Percentiles rank a stretch among this genome's conserved stretches.
phyloP scores from a whole-genome alignment of 2,888 invertebrate genomes.

The Mythimna albipuncta region DNA sequence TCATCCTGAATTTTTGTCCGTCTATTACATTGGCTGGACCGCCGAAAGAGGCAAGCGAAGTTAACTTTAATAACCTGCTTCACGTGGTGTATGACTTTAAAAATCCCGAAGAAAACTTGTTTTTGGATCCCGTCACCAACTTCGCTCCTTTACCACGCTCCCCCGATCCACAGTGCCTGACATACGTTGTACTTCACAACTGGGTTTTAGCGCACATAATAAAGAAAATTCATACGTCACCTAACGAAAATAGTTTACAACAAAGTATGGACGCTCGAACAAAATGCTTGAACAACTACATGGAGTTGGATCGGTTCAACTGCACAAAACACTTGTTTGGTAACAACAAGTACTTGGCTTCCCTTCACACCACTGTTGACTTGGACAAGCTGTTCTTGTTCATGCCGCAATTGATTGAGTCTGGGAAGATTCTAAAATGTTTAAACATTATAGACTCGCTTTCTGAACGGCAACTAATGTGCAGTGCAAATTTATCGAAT shows the following conservation, averaged over 20 bases:
- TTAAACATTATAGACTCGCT: conserved; percentile 90
- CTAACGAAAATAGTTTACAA: conserved; percentile 85
- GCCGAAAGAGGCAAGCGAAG: conserved; percentile 81
- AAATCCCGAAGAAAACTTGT: conserved; percentile 86
- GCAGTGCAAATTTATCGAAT: conserved; percentile 88
- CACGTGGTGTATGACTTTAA: conserved; percentile 85
- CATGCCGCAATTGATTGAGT: conserved; percentile 84
- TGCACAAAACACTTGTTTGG: conserved; percentile 89
- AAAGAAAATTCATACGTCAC: conserved; percentile 91
- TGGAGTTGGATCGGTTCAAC: conserved; percentile 90
- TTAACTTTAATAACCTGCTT: conserved; percentile 81
- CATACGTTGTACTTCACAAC: conserved; percentile 92
- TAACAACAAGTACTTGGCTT: conserved; percentile 91
- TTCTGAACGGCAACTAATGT: conserved; percentile 89
- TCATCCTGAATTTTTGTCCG: conserved; percentile 94
- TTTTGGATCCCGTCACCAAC: conserved; percentile 84
- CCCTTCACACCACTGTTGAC: conserved; percentile 90
- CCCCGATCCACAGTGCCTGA: conserved; percentile 90
- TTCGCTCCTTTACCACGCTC: conserved; percentile 84
- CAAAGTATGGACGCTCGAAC: conserved; percentile 90
- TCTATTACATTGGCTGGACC: conserved; percentile 88
- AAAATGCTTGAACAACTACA: conserved; percentile 91
- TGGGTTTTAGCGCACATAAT: conserved; percentile 93
- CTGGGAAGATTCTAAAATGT: conserved; percentile 86
- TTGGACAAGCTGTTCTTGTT: conserved; percentile 87